Percentiles rank a stretch among this genome's conserved stretches.
These are phyloP conservation scores for Himalopsyche tibetana DNA, from an alignment of 2,888 invertebrate species.

Conservation along the genomic window DNA sequence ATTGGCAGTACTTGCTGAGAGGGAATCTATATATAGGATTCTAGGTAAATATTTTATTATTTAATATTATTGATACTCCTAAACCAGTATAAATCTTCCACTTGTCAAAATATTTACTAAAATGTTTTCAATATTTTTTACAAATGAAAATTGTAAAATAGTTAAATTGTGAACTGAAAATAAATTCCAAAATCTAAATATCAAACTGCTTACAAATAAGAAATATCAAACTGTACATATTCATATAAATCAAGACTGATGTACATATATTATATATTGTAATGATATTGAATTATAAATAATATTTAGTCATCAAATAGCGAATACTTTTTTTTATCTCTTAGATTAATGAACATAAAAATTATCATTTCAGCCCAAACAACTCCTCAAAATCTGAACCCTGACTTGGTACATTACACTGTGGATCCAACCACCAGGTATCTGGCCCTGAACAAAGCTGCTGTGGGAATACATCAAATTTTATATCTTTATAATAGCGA, in stretches of 20 bases:
- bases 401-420: slow-evolving; percentile 91
- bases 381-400: slow-evolving; percentile 95
- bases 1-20: slow-evolving; percentile 92
- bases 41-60: slow-evolving; percentile 70
- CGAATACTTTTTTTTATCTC: neutral
- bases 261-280: no score
- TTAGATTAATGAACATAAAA: neutral
- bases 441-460: slow-evolving; percentile 86
- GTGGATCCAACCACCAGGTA: slow-evolving; percentile 90
- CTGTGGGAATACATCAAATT: slow-evolving; percentile 87
- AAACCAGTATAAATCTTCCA: neutral
- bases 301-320: neutral
- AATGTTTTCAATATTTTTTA: no score
- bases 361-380: slow-evolving; percentile 87
- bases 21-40: slow-evolving; percentile 94
- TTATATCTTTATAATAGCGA: slow-evolving; percentile 84
- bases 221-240: no score
- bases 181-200: no score
- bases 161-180: no score
- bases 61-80: slow-evolving; percentile 45
- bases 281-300: no score
- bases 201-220: no score
- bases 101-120: no score
- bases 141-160: no score
- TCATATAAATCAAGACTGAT: no score